Evolutionary conservation across 2,888 invertebrate species (phyloP), one percentile per base, ranked within the genome.

Genomic region (Seira musarum): DNA sequence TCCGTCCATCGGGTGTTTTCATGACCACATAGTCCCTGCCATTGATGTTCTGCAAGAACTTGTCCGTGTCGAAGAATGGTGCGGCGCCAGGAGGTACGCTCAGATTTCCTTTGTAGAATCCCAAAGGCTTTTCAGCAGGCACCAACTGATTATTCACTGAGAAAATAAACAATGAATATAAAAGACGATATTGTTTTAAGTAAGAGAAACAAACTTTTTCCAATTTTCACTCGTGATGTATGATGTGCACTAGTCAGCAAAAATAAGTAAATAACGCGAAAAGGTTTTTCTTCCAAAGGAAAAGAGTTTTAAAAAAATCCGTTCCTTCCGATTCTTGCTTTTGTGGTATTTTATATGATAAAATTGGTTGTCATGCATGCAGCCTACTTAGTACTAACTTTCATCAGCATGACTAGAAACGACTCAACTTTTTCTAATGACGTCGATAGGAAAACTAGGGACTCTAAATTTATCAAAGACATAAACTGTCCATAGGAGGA

Each of bases 1-100:
- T 87, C 46, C 85, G 74, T 35, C 87, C 87, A 65, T 87, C 85
- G 70, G 85, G 81, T 40, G 85, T 85, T 80, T 87, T 87, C 87
- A 87, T 87, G 46, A 87, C 87, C 17, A 87, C 84, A 60, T 87
- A 87, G 72, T 87, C 85, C 77, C 85, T 74, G n/a, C 87, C 87
- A 40, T 87, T 87, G 57, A 87, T 86, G 66, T 86, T 87, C 69
- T 87, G 86, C 8, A 87, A 73, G 81, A 87, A 87, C 72, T 87
- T 86, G 63, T 87, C 85, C 61, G 87, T 87, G 57, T 87, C 87
- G 67, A 87, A 87, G 83, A 86, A 87, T 2, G 87, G 84, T 2
- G 85, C 85, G 19, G 85, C 85, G 22, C 81, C 81, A 6, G 83
- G 75, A 30, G 85, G 85, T n/a, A 85, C 85, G 21, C 84, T 82